A percentile compares a stretch with the other conserved stretches of the same genome.
Conservation (phyloP, 1,140 invertebrate species). For the Zaprionus davidi region DNA sequence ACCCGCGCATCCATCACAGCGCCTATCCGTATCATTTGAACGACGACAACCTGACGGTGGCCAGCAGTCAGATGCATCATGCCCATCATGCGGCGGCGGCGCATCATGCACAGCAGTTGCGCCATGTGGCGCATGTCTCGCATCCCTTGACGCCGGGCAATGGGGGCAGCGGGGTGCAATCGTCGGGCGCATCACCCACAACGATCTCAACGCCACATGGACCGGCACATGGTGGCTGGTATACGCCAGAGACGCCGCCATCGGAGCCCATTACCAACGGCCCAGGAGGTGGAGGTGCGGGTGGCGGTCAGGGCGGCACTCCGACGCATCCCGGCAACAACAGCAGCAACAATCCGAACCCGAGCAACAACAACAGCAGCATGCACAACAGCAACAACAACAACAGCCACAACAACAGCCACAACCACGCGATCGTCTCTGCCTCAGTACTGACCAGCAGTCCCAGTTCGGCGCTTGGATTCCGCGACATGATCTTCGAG, state of each 20-base stretch:
- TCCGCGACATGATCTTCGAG: slow-evolving; percentile 84
- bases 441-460: slow-evolving; percentile 63
- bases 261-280: slow-evolving; percentile 69
- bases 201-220: slow-evolving; percentile 81
- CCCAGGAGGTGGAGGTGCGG: not conserved
- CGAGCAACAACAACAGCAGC: slow-evolving; percentile 52
- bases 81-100: slow-evolving; percentile 75
- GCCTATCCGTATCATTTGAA: slow-evolving; percentile 84
- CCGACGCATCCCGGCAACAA: slow-evolving; percentile 65
- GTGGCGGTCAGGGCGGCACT: slow-evolving; percentile 54
- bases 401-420: slow-evolving; percentile 40
- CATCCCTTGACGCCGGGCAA: slow-evolving; percentile 75
- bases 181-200: slow-evolving; percentile 78
- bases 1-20: slow-evolving; percentile 83
- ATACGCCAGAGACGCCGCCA: slow-evolving; percentile 83
- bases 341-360: slow-evolving; percentile 54
- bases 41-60: slow-evolving; percentile 78
- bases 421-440: slow-evolving; percentile 43
- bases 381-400: slow-evolving; percentile 37
- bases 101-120: slow-evolving; percentile 77
- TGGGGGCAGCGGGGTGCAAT: slow-evolving; percentile 61
- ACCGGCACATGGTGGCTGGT: slow-evolving; percentile 82
- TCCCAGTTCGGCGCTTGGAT: slow-evolving; percentile 72
- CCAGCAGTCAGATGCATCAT: slow-evolving; percentile 75
- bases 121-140: slow-evolving; percentile 70